phyloP scores from a whole-genome alignment of 2,113 vertebrate genomes.

The Mionectes macconnelli region DNA sequence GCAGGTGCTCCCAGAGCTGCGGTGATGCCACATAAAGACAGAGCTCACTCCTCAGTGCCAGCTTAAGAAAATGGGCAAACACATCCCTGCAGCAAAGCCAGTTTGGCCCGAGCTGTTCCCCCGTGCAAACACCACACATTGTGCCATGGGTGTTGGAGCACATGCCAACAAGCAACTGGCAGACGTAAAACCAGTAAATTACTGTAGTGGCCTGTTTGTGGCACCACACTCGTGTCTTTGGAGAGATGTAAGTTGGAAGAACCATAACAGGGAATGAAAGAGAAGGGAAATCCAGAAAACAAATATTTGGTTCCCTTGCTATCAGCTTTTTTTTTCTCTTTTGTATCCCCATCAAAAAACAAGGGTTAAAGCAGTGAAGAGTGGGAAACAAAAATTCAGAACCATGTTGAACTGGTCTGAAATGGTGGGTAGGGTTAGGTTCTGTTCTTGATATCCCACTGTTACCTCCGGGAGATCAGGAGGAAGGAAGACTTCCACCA shows the following conservation, averaged over 20 bases:
- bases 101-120: not conserved
- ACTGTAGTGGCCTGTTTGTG: too few species aligned
- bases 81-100: not conserved
- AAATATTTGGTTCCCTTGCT: not conserved
- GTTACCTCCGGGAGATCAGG: not conserved
- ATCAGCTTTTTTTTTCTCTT: not conserved
- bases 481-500: not conserved
- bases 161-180: not conserved
- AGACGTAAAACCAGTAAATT: not conserved
- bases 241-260: not conserved
- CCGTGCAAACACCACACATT: accelerated
- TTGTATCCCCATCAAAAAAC: not conserved
- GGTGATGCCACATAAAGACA: not conserved
- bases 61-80: not conserved
- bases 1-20: not conserved
- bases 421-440: not conserved
- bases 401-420: not conserved
- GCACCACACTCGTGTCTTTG: accelerated
- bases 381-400: not conserved
- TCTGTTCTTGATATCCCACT: not conserved
- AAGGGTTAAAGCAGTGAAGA: not conserved
- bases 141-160: accelerated
- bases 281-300: not conserved
- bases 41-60: not conserved
- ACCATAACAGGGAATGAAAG: not conserved